Evolutionary conservation across 1,140 invertebrate species (phyloP), one percentile per base, ranked within the genome.

Genomic region (Bathynomus jamesi): DNA sequence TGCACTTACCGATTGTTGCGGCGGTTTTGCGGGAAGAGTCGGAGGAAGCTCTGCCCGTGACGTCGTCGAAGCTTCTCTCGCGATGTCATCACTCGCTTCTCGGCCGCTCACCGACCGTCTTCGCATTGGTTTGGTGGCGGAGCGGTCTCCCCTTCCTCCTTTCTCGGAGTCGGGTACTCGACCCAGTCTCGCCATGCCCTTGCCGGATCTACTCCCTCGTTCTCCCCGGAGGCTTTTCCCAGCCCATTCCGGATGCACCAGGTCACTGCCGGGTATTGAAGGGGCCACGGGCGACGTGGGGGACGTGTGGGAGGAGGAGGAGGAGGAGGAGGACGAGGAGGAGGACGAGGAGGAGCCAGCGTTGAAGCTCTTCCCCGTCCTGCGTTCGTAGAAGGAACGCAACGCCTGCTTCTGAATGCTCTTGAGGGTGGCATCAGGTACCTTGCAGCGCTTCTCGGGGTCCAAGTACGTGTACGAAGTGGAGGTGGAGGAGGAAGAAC

Each of bases 381-480:
- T 11, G 40, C 40, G 40, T 53, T 93, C 91, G 81, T 93, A 93
- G 74, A 91, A 94, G 0, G 90, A 91, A 28, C 93, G 82, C 1
- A 95, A 82, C 0, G 92, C 92, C 79, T 93, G 91, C 81, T 94
- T 93, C 78, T 94, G 92, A 30, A 93, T 90, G 0, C 90, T 91
- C 81, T 94, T 94, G 0, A 94, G 80, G 0, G 91, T 90, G 3
- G 89, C 63, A 80, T 91, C 90, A 0, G 89, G 87, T 25, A 91
- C 85, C 74, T 86, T 85, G 75, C 89, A 88, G 65, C 87, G 89
- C 80, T 91, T 91, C n/a, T 88, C 88, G 0, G 89, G 89, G 78
- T 91, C 90, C 53, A 90, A 80, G 79, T 89, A 90, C 5, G 88
- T 87, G 78, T 89, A 90, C 63, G 88, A 86, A 78, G 85, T 84